Evolutionary conservation across 2,113 vertebrate genomes (phyloP).

Genomic region (Sander lucioperca): DNA sequence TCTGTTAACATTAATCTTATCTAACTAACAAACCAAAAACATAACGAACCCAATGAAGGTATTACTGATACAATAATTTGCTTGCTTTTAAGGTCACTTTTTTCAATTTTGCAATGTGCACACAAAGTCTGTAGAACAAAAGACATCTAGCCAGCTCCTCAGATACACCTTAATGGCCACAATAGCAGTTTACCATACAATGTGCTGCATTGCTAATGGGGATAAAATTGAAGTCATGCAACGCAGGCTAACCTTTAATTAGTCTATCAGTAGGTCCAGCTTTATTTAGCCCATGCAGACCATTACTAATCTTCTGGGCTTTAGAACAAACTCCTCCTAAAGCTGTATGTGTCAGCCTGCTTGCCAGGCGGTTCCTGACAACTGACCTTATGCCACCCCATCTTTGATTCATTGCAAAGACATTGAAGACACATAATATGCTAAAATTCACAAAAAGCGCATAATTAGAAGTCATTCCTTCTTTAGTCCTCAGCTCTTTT

Average conservation of each 20-base stretch:
- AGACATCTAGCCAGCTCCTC: neutral
- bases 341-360: conserved; percentile 40
- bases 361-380: conserved; percentile 42
- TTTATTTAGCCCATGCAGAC: conserved; percentile 58
- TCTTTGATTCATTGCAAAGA: conserved; percentile 32
- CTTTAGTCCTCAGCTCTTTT: conserved; percentile 12
- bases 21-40: neutral
- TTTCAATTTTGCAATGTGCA: neutral
- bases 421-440: neutral
- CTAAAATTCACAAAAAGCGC: conserved; percentile 27
- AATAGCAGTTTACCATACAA: neutral
- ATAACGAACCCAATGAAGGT: neutral
- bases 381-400: conserved; percentile 22
- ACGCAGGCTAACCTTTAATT: conserved; percentile 48
- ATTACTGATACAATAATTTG: neutral
- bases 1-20: neutral
- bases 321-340: conserved; percentile 58
- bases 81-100: neutral
- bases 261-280: conserved; percentile 48
- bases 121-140: conserved; percentile 6
- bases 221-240: conserved; percentile 32
- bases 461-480: conserved; percentile 1
- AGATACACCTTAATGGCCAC: neutral
- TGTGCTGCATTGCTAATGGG: conserved; percentile 17
- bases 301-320: conserved; percentile 61